Conservation (phyloP, 2,888 invertebrate genomes). For the Napeogenes sylphis region DNA sequence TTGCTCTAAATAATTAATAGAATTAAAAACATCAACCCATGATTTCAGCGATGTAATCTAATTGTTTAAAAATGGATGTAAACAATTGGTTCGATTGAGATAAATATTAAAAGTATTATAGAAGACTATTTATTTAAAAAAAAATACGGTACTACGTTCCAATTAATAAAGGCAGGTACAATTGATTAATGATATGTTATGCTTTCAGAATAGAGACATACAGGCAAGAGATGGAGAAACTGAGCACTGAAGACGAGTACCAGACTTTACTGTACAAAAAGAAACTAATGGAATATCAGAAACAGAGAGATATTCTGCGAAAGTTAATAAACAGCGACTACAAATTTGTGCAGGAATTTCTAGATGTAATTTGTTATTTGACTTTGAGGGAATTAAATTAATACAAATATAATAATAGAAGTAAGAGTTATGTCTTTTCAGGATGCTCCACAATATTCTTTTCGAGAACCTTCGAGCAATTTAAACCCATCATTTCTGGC, state of each 20-base stretch:
- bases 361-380: not conserved
- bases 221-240: constrained; percentile 38
- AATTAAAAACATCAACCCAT: too few relatives aligned
- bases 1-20: too few relatives aligned
- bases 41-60: too few relatives aligned
- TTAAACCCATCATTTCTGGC: not conserved
- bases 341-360: not conserved
- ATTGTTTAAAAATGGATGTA: too few relatives aligned
- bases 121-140: too few relatives aligned
- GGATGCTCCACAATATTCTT: constrained; percentile 1
- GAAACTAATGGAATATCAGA: constrained; percentile 41
- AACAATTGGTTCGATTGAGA: too few relatives aligned
- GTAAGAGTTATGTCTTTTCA: not conserved
- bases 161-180: too few relatives aligned
- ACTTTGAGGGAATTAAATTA: too few relatives aligned
- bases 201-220: constrained; percentile 14
- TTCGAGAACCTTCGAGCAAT: not conserved
- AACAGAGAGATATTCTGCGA: constrained; percentile 33
- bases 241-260: constrained; percentile 42
- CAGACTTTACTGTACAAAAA: constrained; percentile 37
- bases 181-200: not conserved
- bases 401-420: too few relatives aligned
- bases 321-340: not conserved
- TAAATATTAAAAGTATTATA: too few relatives aligned
- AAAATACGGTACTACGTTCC: too few relatives aligned